These are phyloP conservation scores for Azemiops feae DNA, from an alignment of 2,113 vertebrate species.

Conservation along the genomic window DNA sequence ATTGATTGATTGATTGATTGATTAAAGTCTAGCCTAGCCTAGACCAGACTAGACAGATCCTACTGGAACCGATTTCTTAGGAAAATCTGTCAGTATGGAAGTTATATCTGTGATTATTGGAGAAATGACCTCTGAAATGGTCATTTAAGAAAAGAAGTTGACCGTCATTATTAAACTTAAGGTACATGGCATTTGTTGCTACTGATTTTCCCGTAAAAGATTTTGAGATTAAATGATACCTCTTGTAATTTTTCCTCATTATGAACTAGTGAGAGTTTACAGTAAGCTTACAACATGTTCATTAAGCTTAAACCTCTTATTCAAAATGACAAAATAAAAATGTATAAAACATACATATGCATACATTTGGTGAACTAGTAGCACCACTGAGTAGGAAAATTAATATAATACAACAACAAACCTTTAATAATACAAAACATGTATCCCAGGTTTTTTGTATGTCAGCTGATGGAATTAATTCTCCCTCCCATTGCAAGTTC, in stretches of 20 bases:
- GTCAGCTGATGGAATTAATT: not conserved
- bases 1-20: no score
- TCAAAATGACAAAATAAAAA: constrained; percentile 15
- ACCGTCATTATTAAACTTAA: constrained; percentile 65
- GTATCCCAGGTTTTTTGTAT: not conserved
- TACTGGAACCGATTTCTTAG: constrained; percentile 74
- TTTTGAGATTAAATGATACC: constrained; percentile 30
- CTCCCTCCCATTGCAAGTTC: no score
- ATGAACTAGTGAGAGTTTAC: constrained; percentile 7
- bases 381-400: not conserved
- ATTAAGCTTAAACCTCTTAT: constrained; percentile 28
- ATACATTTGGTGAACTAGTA: not conserved
- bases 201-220: constrained; percentile 43
- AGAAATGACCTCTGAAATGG: constrained; percentile 71
- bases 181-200: constrained; percentile 50
- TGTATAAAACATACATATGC: constrained; percentile 14
- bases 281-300: not conserved
- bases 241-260: constrained; percentile 36
- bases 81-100: constrained; percentile 71
- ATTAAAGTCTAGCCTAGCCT: constrained; percentile 35
- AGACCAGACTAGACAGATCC: constrained; percentile 68
- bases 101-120: constrained; percentile 68
- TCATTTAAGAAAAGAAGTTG: constrained; percentile 60
- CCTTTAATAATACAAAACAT: not conserved
- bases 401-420: not conserved